Evolutionary conservation across 2,113 vertebrate species (phyloP).

Genomic region (Macrotus californicus): DNA sequence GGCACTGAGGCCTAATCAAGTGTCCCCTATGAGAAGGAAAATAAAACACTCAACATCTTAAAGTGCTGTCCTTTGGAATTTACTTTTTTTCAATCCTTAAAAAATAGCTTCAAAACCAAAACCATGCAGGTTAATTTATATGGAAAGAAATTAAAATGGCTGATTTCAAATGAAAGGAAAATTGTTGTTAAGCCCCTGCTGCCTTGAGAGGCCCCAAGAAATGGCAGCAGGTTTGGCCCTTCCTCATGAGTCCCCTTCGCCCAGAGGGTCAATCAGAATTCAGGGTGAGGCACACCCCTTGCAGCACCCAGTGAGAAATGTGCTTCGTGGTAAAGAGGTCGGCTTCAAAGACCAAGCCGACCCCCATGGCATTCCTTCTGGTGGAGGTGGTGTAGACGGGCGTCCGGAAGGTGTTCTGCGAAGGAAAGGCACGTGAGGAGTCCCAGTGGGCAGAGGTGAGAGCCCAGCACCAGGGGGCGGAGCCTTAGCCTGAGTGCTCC

Average conservation of each 20-base stretch:
- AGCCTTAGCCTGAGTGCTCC: accelerated
- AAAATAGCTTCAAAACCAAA: background rate
- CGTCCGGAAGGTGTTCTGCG: slow-evolving; percentile 90
- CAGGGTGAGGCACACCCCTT: slow-evolving; percentile 91
- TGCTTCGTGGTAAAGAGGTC: slow-evolving; percentile 90
- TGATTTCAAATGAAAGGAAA: background rate
- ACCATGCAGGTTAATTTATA: background rate
- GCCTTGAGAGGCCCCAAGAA: background rate
- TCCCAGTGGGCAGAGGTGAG: accelerated
- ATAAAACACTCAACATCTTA: background rate
- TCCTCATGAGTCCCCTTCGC: accelerated
- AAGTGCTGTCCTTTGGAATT: background rate
- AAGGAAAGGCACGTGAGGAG: accelerated
- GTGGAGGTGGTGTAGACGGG: slow-evolving; percentile 94
- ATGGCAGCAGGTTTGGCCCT: accelerated
- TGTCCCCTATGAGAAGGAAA: background rate
- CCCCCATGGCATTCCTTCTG: slow-evolving; percentile 92
- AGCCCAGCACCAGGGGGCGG: accelerated
- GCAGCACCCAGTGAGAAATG: slow-evolving; percentile 93
- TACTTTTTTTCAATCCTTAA: background rate
- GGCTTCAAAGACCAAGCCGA: slow-evolving; percentile 92
- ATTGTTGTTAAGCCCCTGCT: background rate
- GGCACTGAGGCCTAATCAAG: background rate
- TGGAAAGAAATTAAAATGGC: background rate
- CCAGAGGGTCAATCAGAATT: slow-evolving; percentile 81